phyloP scores from a whole-genome alignment of 2,797 vertebrate genomes.

The Urophycis tenuis region DNA sequence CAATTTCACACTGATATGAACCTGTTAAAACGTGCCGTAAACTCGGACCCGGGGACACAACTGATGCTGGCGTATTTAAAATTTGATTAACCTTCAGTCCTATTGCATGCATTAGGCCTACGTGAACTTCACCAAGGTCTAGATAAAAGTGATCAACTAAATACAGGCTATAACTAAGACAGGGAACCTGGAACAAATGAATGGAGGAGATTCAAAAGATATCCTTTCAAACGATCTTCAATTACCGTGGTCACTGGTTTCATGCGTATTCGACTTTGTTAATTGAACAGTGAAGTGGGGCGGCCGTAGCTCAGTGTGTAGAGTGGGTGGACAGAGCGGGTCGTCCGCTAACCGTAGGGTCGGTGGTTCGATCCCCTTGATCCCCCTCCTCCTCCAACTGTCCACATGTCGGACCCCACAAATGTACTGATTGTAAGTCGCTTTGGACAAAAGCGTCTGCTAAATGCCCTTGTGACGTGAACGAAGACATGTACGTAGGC shows the following conservation, averaged over 20 bases:
- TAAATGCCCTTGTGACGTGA: no score
- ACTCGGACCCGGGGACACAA: neutral
- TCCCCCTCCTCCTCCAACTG: no score
- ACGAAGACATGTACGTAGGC: neutral
- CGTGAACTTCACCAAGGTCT: neutral
- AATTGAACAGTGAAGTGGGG: neutral
- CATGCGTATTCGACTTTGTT: neutral
- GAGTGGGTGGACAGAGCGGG: no score
- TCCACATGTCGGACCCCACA: no score
- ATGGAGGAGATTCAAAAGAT: no score
- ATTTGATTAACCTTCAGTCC: neutral
- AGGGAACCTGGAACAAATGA: neutral
- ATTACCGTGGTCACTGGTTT: neutral
- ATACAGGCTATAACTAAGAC: neutral
- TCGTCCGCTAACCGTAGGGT: no score
- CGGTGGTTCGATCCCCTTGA: no score
- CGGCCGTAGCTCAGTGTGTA: no score
- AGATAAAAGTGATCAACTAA: neutral
- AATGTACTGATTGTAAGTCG: no score
- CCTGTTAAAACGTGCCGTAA: neutral
- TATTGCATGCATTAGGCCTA: constrained; percentile 1
- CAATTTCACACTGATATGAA: neutral
- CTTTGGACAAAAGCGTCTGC: no score
- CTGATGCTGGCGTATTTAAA: neutral
- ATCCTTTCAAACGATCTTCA: neutral